Conservation (phyloP, 2,888 invertebrate genomes). For the Sesia apiformis region DNA sequence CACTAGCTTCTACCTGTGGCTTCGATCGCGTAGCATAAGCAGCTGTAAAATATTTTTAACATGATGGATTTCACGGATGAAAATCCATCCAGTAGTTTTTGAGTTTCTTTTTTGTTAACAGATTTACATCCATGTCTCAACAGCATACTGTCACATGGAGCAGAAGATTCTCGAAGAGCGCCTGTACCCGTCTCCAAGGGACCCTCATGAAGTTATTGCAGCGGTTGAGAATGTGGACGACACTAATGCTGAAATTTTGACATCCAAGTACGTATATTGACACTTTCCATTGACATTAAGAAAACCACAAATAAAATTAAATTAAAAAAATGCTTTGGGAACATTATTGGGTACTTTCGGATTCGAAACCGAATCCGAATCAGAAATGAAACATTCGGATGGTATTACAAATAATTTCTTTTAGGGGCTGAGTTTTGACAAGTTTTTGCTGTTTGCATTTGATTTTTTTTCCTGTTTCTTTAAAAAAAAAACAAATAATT, state of each 20-base stretch:
- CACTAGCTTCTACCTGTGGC: background rate
- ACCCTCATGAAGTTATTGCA: constrained; percentile 78
- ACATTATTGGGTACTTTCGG: background rate
- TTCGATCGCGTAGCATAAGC: too few relatives aligned
- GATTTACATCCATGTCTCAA: constrained; percentile 80
- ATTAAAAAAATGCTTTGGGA: background rate
- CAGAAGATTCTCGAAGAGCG: constrained; percentile 80
- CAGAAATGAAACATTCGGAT: too few relatives aligned
- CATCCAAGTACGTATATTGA: constrained; percentile 63
- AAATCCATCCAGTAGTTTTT: background rate
- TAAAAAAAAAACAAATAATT: background rate
- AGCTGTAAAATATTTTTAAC: too few relatives aligned
- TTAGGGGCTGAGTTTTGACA: too few relatives aligned
- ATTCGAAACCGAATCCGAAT: background rate
- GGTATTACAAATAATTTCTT: too few relatives aligned
- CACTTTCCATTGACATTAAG: background rate
- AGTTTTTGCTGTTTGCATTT: too few relatives aligned
- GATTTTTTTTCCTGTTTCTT: too few relatives aligned
- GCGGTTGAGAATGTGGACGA: constrained; percentile 80
- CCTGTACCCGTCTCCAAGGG: constrained; percentile 82
- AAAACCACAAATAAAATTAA: background rate
- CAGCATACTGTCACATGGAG: constrained; percentile 87
- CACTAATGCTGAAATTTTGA: constrained; percentile 76
- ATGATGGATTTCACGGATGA: too few relatives aligned
- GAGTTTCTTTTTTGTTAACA: background rate